Base-by-base conservation (phyloP, 2,113 vertebrate genomes). In the Microtus pennsylvanicus region DNA sequence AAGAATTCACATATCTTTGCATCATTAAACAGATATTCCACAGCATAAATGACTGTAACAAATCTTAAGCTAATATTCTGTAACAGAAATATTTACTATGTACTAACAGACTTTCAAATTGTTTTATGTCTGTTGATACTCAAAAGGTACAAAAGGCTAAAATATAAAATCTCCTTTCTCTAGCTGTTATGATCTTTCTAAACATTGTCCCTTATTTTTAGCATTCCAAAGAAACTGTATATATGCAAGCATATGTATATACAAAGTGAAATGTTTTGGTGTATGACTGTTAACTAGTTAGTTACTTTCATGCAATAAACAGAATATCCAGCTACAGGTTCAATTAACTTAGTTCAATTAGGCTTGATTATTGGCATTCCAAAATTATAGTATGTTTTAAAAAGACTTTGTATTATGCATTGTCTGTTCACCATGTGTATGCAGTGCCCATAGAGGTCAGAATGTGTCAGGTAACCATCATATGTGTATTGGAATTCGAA, bases 81-180 rank as follows among this genome's bases (percentile, higher is more conserved):
- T 69, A 69, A 69, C 65, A 33, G 78, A n/a, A 81, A 58, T 81
- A 42, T 85, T 45, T 65, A 10, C 26, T 63, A 10, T 85, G 4
- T 85, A 30, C n/a, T 91, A 76, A 78, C 26, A 88, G 30, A 86
- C 72, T 83, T 94, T 28, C 5, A 89, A 58, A 89, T 33, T 80
- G 38, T 87, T 93, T 94, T 89, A 87, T 8, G 14, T 90, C 38
- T 7, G 70, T 91, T 63, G 88, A 16, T 92, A 87, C 87, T 96
- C 47, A 63, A 63, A 90, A 97, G 26, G 11, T 86, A 58, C 14
- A 72, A 70, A 28, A 52, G 13, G 96, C 61, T 74, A 70, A 0
- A 67, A 38, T 94, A 55, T 89, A 91, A 90, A 88, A 76, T 92
- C 45, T 81, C 7, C 35, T 95, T 95, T 93, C 42, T 91, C 33